Base-by-base conservation (phyloP, 1,140 invertebrate genomes). In the Aphaenogaster rudis region DNA sequence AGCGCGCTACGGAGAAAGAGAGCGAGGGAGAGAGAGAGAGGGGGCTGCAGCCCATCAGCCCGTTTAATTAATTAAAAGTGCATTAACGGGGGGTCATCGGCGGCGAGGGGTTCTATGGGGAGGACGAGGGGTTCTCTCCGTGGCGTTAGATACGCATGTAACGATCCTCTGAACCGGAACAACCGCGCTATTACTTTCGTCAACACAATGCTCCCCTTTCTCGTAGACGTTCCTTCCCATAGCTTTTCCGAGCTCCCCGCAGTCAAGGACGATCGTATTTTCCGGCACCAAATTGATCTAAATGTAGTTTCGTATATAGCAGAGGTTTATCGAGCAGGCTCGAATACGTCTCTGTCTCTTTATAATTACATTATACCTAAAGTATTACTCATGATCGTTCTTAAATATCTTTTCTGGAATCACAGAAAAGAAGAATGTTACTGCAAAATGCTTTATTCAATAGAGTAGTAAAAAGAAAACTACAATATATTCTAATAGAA, bases 1-100 rank as follows among this genome's bases (percentile, higher is more conserved):
- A 86, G 67, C 86, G 57, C 57, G 61, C 15, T 33, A 78, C 11
- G 13, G 11, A 76, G 86, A 42, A 39, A 77, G 64, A 82, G 87
- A 82, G 86, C 63, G 91, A 89, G 81, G 88, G 79, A 88, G 89
- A 87, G 69, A 81, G 39, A 88, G 87, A 88, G 87, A 81, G 88
- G 85, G 80, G 88, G 88, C 54, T 72, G 90, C 69, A 88, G 81
- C 88, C 92, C 92, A 94, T 95, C 92, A 93, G 92, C 91, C 93
- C 94, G 94, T 95, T 95, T 95, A 95, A 95, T 95, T 95, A 95
- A 95, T 95, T 95, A 95, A 95, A 95, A 95, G 94, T 95, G 95
- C 95, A 95, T 95, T 95, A 95, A 94, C 93, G 90, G 80, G 67
- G 87, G 80, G 89, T 89, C 86, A 84, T 74, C 67, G 87, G 72